A percentile compares a stretch with the other conserved stretches of the same genome.
These are phyloP conservation scores for Jordanella pulchra DNA, from an alignment of 2,797 vertebrate genomes.

Conservation along the genomic window DNA sequence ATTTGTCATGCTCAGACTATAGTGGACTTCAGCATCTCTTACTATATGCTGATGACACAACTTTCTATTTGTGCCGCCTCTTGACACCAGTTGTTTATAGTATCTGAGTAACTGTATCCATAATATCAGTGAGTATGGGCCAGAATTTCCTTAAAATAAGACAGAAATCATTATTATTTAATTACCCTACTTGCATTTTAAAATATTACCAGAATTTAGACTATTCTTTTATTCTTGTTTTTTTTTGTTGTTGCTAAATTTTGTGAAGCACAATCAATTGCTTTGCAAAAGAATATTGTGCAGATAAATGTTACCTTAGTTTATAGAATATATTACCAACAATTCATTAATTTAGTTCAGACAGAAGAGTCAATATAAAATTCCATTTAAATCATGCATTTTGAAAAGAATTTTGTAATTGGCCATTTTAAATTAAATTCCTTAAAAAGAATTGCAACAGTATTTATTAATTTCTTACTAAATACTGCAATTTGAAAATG, in stretches of 20 bases:
- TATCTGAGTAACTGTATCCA: not conserved
- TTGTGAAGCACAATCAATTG: not conserved
- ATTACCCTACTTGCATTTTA: not conserved
- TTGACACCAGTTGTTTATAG: not conserved
- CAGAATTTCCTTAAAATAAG: not conserved
- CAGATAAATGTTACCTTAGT: not conserved
- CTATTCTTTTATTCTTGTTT: not conserved
- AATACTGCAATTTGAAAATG: too few relatives aligned
- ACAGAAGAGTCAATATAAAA: not conserved
- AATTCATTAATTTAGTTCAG: slow-evolving; percentile 5
- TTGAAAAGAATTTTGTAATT: too few relatives aligned
- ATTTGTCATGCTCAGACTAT: not conserved
- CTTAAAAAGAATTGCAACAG: too few relatives aligned
- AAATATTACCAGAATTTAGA: not conserved
- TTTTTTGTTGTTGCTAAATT: not conserved
- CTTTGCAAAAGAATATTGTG: not conserved
- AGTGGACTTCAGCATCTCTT: not conserved
- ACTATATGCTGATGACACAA: slow-evolving; percentile 3
- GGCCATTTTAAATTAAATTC: too few relatives aligned
- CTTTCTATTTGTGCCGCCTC: not conserved
- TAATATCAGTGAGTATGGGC: not conserved
- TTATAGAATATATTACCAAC: not conserved
- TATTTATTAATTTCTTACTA: too few relatives aligned
- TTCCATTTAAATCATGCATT: too few relatives aligned
- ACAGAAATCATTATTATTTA: not conserved